Evolutionary conservation across 2,113 vertebrate species (phyloP).

Genomic region (Misgurnus anguillicaudatus): DNA sequence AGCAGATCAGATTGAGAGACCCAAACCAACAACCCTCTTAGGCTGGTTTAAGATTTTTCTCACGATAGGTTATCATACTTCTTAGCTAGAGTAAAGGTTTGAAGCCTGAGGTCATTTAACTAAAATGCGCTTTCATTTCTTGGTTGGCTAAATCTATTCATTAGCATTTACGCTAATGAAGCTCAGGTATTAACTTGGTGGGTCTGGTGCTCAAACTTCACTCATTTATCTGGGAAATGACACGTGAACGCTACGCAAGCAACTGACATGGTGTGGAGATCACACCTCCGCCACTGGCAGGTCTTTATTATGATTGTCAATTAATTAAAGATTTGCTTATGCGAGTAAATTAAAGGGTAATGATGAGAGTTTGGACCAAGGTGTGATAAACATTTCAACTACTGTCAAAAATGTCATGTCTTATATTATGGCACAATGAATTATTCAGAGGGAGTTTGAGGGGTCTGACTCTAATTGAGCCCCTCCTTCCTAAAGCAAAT

Average conservation of each 20-base stretch:
- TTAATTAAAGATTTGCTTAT: slow-evolving; percentile 61
- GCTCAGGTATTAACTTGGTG: slow-evolving; percentile 61
- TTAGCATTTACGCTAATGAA: slow-evolving; percentile 62
- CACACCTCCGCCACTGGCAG: slow-evolving; percentile 41
- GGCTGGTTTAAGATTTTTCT: neutral
- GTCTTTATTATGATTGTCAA: slow-evolving; percentile 64
- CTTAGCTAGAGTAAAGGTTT: neutral
- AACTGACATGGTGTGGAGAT: slow-evolving; percentile 58
- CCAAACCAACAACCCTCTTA: neutral
- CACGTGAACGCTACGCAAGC: slow-evolving; percentile 66
- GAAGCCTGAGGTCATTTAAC: slow-evolving; percentile 6
- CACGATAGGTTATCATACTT: neutral
- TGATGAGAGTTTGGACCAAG: slow-evolving; percentile 60
- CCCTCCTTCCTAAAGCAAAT: too few species aligned
- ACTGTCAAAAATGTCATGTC: too few species aligned
- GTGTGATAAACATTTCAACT: slow-evolving; percentile 51
- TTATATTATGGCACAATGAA: too few species aligned
- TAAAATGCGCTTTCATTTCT: neutral
- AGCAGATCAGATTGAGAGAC: too few species aligned
- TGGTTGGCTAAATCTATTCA: slow-evolving; percentile 52
- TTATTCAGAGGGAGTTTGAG: too few species aligned
- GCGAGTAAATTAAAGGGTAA: slow-evolving; percentile 67
- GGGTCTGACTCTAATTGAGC: too few species aligned
- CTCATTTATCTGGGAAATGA: slow-evolving; percentile 64
- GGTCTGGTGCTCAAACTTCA: slow-evolving; percentile 34